Conservation (phyloP, 2,113 vertebrate species). For the Nesogale talazaci region DNA sequence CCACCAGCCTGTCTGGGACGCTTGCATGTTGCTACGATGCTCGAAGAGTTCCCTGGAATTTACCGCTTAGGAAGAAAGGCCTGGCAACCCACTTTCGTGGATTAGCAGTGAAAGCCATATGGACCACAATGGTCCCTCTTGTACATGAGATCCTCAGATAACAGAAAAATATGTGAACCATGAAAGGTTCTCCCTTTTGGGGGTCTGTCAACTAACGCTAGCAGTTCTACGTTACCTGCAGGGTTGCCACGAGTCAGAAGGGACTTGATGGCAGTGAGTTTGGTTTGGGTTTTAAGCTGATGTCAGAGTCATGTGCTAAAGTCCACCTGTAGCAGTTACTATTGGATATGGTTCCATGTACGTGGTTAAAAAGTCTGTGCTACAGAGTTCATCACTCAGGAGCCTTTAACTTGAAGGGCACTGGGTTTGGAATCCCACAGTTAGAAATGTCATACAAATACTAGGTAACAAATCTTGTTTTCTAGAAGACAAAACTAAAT, state of each 20-base stretch:
- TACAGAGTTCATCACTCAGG: background rate
- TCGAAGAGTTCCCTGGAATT: background rate
- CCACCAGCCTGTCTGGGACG: background rate
- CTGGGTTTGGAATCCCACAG: too few species aligned
- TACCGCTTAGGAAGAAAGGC: background rate
- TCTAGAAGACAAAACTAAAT: background rate
- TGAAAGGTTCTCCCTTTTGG: background rate
- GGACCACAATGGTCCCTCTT: background rate
- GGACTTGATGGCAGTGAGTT: too few species aligned
- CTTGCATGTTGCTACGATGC: background rate
- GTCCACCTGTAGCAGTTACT: background rate
- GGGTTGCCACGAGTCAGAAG: too few species aligned
- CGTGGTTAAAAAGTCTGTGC: background rate
- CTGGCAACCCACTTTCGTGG: background rate
- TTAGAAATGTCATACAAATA: background rate
- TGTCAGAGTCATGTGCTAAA: background rate
- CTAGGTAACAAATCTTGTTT: constrained; percentile 1
- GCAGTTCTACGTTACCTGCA: too few species aligned
- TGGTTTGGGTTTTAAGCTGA: too few species aligned
- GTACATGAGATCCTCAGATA: background rate
- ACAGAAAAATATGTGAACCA: background rate
- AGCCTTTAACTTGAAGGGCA: background rate
- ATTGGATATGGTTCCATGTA: background rate
- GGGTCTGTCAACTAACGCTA: background rate
- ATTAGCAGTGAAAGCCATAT: background rate